Base-by-base conservation (phyloP, 2,888 invertebrate genomes). In the Brachyptera putata region DNA sequence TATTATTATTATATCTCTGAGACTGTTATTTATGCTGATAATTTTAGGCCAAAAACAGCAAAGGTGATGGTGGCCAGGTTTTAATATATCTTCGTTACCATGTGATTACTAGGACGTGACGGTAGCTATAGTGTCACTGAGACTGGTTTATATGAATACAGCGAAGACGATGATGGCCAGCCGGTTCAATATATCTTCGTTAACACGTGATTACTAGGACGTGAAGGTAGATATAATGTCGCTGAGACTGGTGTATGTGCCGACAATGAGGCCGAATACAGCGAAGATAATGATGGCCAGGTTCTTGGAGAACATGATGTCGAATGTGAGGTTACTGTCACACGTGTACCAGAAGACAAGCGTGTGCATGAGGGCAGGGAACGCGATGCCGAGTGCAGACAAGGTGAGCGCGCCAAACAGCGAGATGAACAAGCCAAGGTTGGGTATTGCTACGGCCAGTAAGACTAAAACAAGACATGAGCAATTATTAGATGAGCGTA, bases 211-310 rank as follows among this genome's bases (percentile, higher is more conserved):
- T 34, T 53, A 46, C 56, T 69, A 71, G 34, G 76, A 74, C 34
- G 76, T 69, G 70, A 85, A 84, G 62, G 80, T 82, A 11, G 72
- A 66, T 63, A 86, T 80, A 67, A 87, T 86, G 25, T 61, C 64
- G 5, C 46, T 50, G 7, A 67, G 21, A 25, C 64, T 62, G 18
- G 66, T 66, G 61, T 66, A 67, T 1, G 67, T 67, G 18, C 67
- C 67, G 5, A 63, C 60, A 18, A 66, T 60, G 16, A 67, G 63
- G 1, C 64, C 67, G 1, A 66, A 39, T 11, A 67, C 41, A 2
- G 64, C 66, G 61, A 66, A 67, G 37, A 59, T 26, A 16, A 64
- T 24, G 26, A 67, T 57, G 13, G 61, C 39, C 2, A 59, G 22
- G 61, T 67, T 65, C 37, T 65, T 65, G 37, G 57, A 25, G 57